Percentiles rank a stretch among this genome's conserved stretches.
Evolutionary conservation across 2,888 invertebrate genomes (phyloP).

Genomic region (Ryuthela nishihirai): DNA sequence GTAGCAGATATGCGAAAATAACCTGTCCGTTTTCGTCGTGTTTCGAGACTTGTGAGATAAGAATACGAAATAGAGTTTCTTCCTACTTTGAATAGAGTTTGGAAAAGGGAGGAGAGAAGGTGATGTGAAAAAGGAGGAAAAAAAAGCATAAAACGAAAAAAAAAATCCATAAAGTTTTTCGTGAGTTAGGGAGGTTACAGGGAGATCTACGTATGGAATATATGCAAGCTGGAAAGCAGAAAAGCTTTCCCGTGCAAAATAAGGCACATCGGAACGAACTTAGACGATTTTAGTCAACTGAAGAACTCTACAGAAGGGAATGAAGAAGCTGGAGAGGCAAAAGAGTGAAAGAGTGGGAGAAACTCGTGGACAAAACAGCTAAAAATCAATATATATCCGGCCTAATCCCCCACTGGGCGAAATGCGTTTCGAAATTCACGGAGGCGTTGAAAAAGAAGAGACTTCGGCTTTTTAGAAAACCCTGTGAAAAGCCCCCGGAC

Average conservation of each 20-base stretch:
- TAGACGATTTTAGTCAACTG: slow-evolving; percentile 38
- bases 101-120: slow-evolving; percentile 26
- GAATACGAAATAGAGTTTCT: slow-evolving; percentile 37
- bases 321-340: slow-evolving; percentile 2
- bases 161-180: slow-evolving; percentile 15
- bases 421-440: too few relatives aligned
- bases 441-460: too few relatives aligned
- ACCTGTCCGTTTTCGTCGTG: too few relatives aligned
- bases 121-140: slow-evolving; percentile 30
- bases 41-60: too few relatives aligned
- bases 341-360: slow-evolving; percentile 1
- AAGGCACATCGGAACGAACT: slow-evolving; percentile 13
- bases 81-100: slow-evolving; percentile 38
- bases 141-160: slow-evolving; percentile 3
- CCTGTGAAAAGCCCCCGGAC: too few relatives aligned
- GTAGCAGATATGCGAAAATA: too few relatives aligned
- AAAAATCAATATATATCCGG: too few relatives aligned
- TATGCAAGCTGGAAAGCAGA: slow-evolving; percentile 16
- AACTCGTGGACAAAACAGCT: slow-evolving; percentile 22
- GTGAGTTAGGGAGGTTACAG: slow-evolving; percentile 27
- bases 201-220: slow-evolving; percentile 23
- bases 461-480: too few relatives aligned
- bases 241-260: slow-evolving; percentile 19
- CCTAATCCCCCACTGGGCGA: too few relatives aligned
- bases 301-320: slow-evolving; percentile 6